A percentile compares a stretch with the other conserved stretches of the same genome.
Conservation (phyloP, 2,888 invertebrate species). For the Idaea aversata region DNA sequence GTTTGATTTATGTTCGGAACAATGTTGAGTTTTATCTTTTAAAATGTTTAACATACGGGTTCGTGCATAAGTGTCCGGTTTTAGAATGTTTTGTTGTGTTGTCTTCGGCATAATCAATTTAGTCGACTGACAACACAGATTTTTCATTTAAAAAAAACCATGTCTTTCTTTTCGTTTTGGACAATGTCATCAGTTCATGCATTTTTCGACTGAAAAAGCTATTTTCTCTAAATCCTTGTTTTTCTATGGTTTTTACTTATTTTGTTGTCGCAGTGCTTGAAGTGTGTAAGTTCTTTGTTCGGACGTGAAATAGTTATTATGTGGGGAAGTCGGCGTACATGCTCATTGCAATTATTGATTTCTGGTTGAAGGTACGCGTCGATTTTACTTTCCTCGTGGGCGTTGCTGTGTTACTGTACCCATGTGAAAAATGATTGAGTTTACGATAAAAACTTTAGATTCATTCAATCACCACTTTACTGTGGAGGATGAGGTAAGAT, state of each 20-base stretch:
- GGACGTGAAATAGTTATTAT: constrained; percentile 2
- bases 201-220: constrained; percentile 6
- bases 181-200: constrained; percentile 8
- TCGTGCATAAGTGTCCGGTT: neutral
- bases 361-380: constrained; percentile 17
- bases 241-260: constrained; percentile 13
- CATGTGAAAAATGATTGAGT: constrained; percentile 83
- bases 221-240: constrained; percentile 3
- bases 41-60: neutral
- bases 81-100: neutral
- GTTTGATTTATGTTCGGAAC: neutral
- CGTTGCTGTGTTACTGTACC: constrained; percentile 11
- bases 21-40: neutral
- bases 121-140: neutral
- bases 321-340: neutral
- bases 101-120: neutral
- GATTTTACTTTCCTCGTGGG: constrained; percentile 7
- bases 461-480: constrained; percentile 90
- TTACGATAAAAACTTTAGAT: constrained; percentile 94
- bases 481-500: constrained; percentile 91
- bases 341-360: constrained; percentile 22
- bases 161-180: constrained; percentile 13
- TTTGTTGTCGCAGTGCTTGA: constrained; percentile 12
- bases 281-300: constrained; percentile 10
- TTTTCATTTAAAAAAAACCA: neutral